These are phyloP conservation scores for Cynocephalus volans DNA, from an alignment of 2,113 vertebrate species.

Conservation along the genomic window DNA sequence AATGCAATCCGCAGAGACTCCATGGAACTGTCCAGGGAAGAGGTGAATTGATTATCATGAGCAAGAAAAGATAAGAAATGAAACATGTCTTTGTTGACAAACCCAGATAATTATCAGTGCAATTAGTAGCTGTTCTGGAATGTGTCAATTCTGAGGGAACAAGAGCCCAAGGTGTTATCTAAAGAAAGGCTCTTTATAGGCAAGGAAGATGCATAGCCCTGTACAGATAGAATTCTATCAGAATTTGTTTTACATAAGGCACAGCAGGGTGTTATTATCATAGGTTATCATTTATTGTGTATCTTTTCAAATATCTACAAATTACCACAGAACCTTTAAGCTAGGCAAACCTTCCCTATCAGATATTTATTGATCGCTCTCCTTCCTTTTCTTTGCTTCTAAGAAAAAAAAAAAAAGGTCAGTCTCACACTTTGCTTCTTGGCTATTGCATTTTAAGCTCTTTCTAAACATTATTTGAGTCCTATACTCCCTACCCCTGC, in stretches of 20 bases:
- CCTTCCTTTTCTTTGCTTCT: neutral
- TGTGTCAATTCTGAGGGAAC: neutral
- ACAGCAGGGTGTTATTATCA: neutral
- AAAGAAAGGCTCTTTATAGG: neutral
- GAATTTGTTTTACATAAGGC: neutral
- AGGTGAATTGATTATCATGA: neutral
- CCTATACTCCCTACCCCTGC: neutral
- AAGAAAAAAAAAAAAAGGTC: neutral
- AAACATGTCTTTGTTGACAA: neutral
- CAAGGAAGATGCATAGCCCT: neutral
- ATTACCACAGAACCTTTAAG: neutral
- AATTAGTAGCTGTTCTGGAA: neutral
- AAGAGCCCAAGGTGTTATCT: neutral
- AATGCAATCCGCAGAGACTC: neutral
- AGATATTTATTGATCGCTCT: neutral
- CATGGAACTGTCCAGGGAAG: neutral
- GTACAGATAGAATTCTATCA: neutral
- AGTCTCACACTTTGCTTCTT: neutral
- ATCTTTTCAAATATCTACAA: constrained; percentile 19
- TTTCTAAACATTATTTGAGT: neutral
- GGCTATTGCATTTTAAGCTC: neutral
- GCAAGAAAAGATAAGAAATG: neutral
- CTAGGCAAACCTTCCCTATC: neutral
- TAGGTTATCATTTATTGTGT: constrained; percentile 39
- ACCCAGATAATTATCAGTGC: neutral